Evolutionary conservation across 2,888 invertebrate species (phyloP).

Genomic region (Brachypalpus laphriformis): DNA sequence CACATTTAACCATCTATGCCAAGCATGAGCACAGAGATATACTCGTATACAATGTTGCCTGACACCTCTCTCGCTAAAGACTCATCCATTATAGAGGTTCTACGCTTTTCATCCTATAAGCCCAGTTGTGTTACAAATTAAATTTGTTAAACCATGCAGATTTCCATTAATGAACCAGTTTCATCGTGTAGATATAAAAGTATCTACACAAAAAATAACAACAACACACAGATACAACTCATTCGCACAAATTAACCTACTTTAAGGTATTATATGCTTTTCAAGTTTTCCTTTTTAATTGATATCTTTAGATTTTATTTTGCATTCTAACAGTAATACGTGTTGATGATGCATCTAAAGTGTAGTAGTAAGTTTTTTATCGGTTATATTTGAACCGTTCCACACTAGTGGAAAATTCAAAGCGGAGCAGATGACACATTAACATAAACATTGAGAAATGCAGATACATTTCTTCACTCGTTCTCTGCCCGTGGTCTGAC

Average conservation of each 20-base stretch:
- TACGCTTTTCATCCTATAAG: background rate
- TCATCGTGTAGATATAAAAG: conserved; percentile 6
- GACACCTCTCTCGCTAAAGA: conserved; percentile 20
- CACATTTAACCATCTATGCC: conserved; percentile 1
- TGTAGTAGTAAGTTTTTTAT: conserved; percentile 5
- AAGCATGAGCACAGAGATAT: background rate
- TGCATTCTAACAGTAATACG: conserved; percentile 58
- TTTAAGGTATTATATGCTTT: conserved; percentile 53
- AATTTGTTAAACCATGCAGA: conserved; percentile 66
- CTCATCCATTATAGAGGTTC: conserved; percentile 14
- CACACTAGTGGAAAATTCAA: background rate
- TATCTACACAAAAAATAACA: background rate
- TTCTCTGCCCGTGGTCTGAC: background rate
- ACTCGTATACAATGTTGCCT: conserved; percentile 16
- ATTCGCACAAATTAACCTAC: conserved; percentile 73
- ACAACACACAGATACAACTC: conserved; percentile 21
- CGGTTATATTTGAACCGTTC: background rate
- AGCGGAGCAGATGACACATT: conserved; percentile 14
- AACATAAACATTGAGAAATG: conserved; percentile 35
- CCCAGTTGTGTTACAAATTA: conserved; percentile 49
- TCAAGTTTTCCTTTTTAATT: conserved; percentile 60
- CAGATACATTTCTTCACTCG: background rate
- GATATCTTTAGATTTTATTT: conserved; percentile 52
- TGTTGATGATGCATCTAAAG: conserved; percentile 18
- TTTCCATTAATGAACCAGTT: conserved; percentile 70